Evolutionary conservation across 2,113 vertebrate species (phyloP).

Genomic region (Zapus hudsonius): DNA sequence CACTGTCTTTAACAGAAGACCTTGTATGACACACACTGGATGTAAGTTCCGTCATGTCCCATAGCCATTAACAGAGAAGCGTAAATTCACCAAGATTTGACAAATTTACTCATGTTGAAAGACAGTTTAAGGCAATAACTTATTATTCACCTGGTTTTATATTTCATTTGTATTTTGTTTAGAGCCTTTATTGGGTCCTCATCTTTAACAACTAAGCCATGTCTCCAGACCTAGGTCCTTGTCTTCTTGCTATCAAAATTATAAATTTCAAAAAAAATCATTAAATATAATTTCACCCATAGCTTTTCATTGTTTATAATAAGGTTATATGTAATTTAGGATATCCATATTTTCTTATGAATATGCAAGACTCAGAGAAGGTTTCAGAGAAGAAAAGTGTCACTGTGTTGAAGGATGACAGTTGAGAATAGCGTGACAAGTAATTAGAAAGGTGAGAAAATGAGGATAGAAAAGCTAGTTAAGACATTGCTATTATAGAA

Average conservation of each 20-base stretch:
- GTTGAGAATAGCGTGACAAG: neutral
- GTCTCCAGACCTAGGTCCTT: no score
- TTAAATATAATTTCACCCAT: neutral
- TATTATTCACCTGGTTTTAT: neutral
- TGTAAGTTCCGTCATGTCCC: neutral
- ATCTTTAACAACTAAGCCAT: no score
- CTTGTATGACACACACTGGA: neutral
- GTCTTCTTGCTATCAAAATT: neutral
- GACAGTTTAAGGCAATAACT: neutral
- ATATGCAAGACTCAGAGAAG: constrained; percentile 26
- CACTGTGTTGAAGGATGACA: neutral
- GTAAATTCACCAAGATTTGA: constrained; percentile 34
- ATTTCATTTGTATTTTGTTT: neutral
- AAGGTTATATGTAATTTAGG: neutral
- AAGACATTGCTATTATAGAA: neutral
- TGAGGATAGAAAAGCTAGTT: neutral
- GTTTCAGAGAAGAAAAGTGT: neutral
- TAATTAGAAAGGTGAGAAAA: constrained; percentile 29
- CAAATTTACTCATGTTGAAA: neutral
- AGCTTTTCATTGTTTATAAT: neutral
- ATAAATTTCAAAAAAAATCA: neutral
- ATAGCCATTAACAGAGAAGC: constrained; percentile 11
- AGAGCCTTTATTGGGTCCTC: neutral
- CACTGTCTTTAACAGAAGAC: neutral
- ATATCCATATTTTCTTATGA: neutral